A percentile compares a stretch with the other conserved stretches of the same genome.
Conservation (phyloP, 2,113 vertebrate genomes). For the Apteryx mantelli region DNA sequence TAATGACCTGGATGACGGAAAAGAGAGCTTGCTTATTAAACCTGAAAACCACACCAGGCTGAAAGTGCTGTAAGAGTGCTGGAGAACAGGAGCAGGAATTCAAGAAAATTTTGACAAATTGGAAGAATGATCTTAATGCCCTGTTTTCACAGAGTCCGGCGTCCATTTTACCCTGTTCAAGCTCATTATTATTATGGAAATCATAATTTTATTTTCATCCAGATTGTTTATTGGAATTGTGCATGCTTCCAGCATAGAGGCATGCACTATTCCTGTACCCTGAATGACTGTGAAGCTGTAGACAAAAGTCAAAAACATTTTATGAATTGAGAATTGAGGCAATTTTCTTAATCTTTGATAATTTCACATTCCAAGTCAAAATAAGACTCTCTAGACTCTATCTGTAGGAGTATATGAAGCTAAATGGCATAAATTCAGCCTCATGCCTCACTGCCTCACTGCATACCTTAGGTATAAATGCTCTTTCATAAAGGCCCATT, state of each 20-base stretch:
- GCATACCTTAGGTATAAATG: slow-evolving; percentile 2
- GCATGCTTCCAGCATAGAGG: background rate
- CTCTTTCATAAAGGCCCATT: background rate
- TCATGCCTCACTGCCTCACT: background rate
- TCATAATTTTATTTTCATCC: background rate
- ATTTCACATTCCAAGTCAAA: slow-evolving; percentile 6
- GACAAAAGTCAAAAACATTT: background rate
- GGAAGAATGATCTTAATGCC: background rate
- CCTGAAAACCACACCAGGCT: background rate
- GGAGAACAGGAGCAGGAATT: background rate
- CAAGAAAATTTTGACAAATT: background rate
- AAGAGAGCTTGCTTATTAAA: background rate
- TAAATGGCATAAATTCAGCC: slow-evolving; percentile 2
- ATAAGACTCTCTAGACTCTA: background rate
- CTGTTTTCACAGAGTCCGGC: background rate
- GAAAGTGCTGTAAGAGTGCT: background rate
- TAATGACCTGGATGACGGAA: background rate
- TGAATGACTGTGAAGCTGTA: background rate
- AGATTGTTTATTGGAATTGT: background rate
- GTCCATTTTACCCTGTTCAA: background rate
- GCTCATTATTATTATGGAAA: background rate
- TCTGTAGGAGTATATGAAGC: background rate
- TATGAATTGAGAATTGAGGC: background rate
- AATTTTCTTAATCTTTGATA: background rate
- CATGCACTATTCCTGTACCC: background rate